Conservation (phyloP, 64 coral and sea anemone genomes). For the Cladopsammia gracilis region DNA sequence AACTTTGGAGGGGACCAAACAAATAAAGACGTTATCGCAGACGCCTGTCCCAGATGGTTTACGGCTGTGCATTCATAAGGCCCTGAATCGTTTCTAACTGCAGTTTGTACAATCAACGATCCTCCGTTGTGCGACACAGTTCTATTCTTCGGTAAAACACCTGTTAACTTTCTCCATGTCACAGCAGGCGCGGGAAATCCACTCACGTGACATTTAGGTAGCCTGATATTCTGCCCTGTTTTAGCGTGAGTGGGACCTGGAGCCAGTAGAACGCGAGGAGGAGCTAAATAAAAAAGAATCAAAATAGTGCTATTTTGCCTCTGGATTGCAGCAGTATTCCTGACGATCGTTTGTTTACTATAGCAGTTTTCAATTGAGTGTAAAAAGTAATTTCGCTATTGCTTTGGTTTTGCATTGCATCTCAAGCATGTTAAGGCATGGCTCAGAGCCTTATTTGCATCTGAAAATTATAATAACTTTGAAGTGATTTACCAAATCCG, state of each 20-base stretch:
- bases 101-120: background rate
- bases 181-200: constrained; percentile 40
- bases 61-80: background rate
- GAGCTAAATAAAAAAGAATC: constrained; percentile 4
- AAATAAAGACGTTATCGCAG: background rate
- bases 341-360: too few relatives aligned
- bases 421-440: too few relatives aligned
- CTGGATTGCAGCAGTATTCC: too few relatives aligned
- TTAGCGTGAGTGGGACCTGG: constrained; percentile 18
- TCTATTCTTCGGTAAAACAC: background rate
- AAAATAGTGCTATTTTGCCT: too few relatives aligned
- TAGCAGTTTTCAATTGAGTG: too few relatives aligned
- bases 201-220: constrained; percentile 43
- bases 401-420: too few relatives aligned
- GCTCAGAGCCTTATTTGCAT: too few relatives aligned
- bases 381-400: too few relatives aligned
- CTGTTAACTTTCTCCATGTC: constrained; percentile 43
- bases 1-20: background rate
- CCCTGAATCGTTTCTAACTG: constrained; percentile 1
- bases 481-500: too few relatives aligned
- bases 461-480: too few relatives aligned
- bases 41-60: background rate
- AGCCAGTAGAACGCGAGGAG: background rate
- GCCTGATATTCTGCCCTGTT: background rate
- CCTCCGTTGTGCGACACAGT: background rate